These are phyloP conservation scores for Acanthosepion esculentum DNA, from an alignment of 2,888 invertebrate species.

Conservation along the genomic window DNA sequence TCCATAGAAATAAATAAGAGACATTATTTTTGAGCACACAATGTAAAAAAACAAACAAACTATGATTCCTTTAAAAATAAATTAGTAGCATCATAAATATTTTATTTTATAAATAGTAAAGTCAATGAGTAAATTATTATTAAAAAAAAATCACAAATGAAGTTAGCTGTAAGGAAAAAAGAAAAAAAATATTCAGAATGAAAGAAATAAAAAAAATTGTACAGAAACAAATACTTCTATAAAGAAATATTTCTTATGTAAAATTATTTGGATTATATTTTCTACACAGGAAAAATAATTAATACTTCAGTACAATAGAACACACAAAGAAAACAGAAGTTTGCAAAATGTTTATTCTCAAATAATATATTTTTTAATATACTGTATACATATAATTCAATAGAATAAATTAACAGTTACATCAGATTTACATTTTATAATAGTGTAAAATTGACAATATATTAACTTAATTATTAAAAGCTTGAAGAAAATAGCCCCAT, in stretches of 20 bases:
- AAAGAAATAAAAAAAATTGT: not conserved
- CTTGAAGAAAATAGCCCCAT: not conserved
- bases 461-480: not conserved
- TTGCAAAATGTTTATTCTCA: not conserved
- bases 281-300: not conserved
- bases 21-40: no score
- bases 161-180: not conserved
- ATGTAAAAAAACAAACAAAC: not conserved
- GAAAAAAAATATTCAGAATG: not conserved
- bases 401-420: not conserved
- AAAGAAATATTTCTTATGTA: no score
- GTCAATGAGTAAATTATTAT: no score
- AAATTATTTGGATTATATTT: not conserved
- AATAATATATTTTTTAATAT: not conserved
- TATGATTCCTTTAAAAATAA: not conserved
- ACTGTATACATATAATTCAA: not conserved
- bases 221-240: no score
- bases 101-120: no score
- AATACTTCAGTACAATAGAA: not conserved
- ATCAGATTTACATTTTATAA: not conserved
- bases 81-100: not conserved
- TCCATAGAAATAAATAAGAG: no score
- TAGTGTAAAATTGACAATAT: not conserved
- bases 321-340: not conserved
- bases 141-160: not conserved